phyloP scores from a whole-genome alignment of 2,888 invertebrate species.

The Dynastes tityus region DNA sequence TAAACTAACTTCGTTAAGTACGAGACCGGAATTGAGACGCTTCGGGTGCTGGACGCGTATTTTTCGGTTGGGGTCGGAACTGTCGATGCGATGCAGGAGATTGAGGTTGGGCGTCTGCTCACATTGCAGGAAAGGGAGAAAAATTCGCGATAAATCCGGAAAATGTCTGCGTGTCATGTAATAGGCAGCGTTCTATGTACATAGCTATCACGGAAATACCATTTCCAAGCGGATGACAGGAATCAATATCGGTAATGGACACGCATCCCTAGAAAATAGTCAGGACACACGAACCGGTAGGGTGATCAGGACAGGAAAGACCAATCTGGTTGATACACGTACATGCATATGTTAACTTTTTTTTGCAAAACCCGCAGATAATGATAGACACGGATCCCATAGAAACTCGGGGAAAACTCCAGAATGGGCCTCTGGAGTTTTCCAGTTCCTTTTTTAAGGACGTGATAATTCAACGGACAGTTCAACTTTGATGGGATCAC shows the following conservation, averaged over 20 bases:
- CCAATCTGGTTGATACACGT: neutral
- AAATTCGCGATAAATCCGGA: conserved; percentile 32
- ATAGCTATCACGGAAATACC: conserved; percentile 37
- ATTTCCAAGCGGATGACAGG: conserved; percentile 45
- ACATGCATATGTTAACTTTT: neutral
- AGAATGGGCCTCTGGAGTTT: no score
- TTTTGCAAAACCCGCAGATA: neutral
- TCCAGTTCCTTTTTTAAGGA: no score
- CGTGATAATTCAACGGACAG: no score
- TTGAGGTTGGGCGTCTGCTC: neutral
- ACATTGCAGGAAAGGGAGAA: neutral
- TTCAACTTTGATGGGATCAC: no score
- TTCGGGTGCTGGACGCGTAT: conserved; percentile 18
- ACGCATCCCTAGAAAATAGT: conserved; percentile 28
- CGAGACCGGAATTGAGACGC: conserved; percentile 46
- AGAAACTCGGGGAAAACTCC: no score
- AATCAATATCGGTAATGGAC: conserved; percentile 50
- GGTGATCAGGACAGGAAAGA: conserved; percentile 23
- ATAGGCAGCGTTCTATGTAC: conserved; percentile 39
- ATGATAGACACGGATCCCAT: neutral
- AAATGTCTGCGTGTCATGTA: conserved; percentile 43
- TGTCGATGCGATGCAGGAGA: neutral
- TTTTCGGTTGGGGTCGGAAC: conserved; percentile 7
- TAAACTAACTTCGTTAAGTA: conserved; percentile 46
- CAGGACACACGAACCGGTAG: conserved; percentile 18